Conservation (phyloP, 2,113 vertebrate genomes). For the Lepisosteus osseus region DNA sequence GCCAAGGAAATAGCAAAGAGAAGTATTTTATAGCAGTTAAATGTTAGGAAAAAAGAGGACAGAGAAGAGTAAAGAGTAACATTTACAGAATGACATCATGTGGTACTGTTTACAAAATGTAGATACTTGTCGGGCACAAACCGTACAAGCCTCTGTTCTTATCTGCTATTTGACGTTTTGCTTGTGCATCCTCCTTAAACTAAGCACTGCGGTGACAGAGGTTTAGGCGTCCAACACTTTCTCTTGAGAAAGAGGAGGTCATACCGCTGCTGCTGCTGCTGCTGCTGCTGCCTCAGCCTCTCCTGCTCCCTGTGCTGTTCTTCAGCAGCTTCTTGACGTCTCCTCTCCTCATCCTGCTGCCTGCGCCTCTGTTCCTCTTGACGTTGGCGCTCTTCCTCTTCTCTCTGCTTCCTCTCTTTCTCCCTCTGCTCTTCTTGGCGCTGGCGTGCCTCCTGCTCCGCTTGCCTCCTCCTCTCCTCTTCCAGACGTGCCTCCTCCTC, state of each 20-base stretch:
- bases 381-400: conserved; percentile 28
- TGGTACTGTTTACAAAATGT: no score
- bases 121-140: no score
- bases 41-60: conserved; percentile 8
- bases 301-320: conserved; percentile 38
- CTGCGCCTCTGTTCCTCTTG: conserved; percentile 31
- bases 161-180: no score
- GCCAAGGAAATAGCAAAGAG: conserved; percentile 19
- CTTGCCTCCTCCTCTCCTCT: neutral
- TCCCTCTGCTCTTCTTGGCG: neutral
- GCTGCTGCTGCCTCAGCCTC: conserved; percentile 21
- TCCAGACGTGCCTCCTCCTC: conserved; percentile 16
- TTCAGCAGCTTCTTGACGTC: conserved; percentile 40
- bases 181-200: no score
- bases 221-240: no score
- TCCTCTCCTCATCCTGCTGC: conserved; percentile 42
- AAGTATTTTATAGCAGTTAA: conserved; percentile 9
- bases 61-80: conserved; percentile 24
- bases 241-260: neutral
- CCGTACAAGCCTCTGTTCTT: no score
- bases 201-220: no score
- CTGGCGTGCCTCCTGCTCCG: conserved; percentile 8
- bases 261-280: conserved; percentile 46
- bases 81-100: conserved; percentile 5
- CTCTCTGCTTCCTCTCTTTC: conserved; percentile 15